Conservation (phyloP, 2,113 vertebrate genomes). For the Dicerorhinus sumatrensis region DNA sequence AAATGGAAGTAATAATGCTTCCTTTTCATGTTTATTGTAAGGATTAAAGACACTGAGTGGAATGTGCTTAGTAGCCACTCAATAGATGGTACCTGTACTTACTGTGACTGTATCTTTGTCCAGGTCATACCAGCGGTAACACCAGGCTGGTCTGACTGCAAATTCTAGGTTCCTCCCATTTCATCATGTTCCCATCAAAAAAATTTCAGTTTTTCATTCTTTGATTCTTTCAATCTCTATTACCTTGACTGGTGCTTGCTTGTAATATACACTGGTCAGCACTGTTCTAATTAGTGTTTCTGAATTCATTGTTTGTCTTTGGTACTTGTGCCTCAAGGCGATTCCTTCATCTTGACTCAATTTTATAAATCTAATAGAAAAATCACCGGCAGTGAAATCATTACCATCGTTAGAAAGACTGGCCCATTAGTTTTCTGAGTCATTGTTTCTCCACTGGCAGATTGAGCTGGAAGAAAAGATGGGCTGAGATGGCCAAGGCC, state of each 20-base stretch:
- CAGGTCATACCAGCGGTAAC: background rate
- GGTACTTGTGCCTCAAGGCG: slow-evolving; percentile 57
- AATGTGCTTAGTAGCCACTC: background rate
- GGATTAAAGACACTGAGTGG: background rate
- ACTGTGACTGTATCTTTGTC: background rate
- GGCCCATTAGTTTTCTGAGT: slow-evolving; percentile 82
- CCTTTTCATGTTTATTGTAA: background rate
- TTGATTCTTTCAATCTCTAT: background rate
- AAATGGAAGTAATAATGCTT: background rate
- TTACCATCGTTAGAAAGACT: slow-evolving; percentile 48
- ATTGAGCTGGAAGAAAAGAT: slow-evolving; percentile 53
- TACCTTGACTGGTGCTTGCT: background rate
- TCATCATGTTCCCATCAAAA: background rate
- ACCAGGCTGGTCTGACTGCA: background rate
- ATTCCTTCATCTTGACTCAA: slow-evolving; percentile 69
- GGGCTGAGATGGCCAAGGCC: slow-evolving; percentile 19
- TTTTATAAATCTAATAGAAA: slow-evolving; percentile 81
- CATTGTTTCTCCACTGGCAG: slow-evolving; percentile 68
- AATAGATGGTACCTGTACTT: background rate
- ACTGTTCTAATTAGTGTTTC: slow-evolving; percentile 58
- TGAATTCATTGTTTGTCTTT: slow-evolving; percentile 56
- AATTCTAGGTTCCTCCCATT: background rate
- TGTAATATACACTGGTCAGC: background rate
- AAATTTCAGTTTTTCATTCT: background rate
- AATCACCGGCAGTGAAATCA: slow-evolving; percentile 74